A percentile compares a stretch with the other conserved stretches of the same genome.
These are phyloP conservation scores for Chloroceryle amazona DNA, from an alignment of 2,797 vertebrate species.

Conservation along the genomic window DNA sequence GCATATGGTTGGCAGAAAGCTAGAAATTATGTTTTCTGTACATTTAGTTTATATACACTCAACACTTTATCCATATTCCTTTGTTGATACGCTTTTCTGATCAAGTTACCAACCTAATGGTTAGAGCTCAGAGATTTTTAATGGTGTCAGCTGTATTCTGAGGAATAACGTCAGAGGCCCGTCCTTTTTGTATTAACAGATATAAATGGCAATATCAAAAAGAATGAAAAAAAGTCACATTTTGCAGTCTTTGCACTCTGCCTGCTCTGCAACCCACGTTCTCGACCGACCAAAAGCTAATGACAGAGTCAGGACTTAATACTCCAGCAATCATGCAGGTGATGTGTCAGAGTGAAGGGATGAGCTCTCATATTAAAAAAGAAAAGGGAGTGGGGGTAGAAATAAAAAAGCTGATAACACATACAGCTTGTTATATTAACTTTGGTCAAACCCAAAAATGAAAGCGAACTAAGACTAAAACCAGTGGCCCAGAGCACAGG, in stretches of 20 bases:
- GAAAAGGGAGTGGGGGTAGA: neutral
- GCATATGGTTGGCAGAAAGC: neutral
- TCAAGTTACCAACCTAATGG: neutral
- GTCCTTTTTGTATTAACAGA: neutral
- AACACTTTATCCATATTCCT: neutral
- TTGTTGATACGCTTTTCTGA: neutral
- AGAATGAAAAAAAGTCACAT: neutral
- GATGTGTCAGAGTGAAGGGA: slow-evolving; percentile 31
- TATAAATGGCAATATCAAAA: slow-evolving; percentile 28
- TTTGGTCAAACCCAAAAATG: slow-evolving; percentile 26
- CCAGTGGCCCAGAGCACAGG: neutral
- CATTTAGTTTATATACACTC: neutral
- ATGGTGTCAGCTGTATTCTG: neutral
- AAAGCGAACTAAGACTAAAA: slow-evolving; percentile 18
- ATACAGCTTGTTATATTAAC: slow-evolving; percentile 28
- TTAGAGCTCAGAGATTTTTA: neutral
- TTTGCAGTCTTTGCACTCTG: slow-evolving; percentile 2
- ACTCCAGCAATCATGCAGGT: slow-evolving; percentile 56
- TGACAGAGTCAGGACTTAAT: slow-evolving; percentile 18
- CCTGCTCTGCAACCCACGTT: neutral
- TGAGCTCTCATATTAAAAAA: neutral
- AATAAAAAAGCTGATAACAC: slow-evolving; percentile 10
- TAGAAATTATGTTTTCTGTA: neutral
- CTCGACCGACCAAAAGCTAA: slow-evolving; percentile 42
- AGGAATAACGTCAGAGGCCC: neutral